Evolutionary conservation across 2,888 invertebrate species (phyloP), one percentile per base, ranked within the genome.

Genomic region (Ormia ochracea): DNA sequence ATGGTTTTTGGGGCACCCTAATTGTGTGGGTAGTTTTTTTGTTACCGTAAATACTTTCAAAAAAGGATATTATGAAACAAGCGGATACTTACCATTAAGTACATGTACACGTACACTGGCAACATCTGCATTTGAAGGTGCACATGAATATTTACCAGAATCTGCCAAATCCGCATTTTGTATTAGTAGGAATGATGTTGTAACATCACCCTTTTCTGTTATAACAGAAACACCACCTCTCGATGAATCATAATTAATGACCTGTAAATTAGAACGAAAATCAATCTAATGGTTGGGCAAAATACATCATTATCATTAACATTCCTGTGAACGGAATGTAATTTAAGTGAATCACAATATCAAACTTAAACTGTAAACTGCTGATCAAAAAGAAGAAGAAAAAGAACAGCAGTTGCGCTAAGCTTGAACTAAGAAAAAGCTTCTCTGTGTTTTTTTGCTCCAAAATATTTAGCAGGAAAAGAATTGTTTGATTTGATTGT

Each of bases 121-220:
- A 84, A 93, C 93, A 90, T 94, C 94, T 87, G 95, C 94, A 88
- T 94, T 95, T 87, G 94, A 94, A 84, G 95, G 95, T 85, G 93
- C 93, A 91, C 95, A 95, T 70, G 94, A 94, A 90, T 95, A 95
- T 89, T 94, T 94, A 84, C 95, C 95, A 70, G 94, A 94, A 91
- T 95, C 95, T 82, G 93, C 91, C 84, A 93, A 91, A 88, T 93
- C 92, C 83, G 94, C 95, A 88, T 94, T 92, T 89, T 94, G 94
- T 86, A 95, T 94, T 85, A 95, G 92, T 84, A 95, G 92, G 90
- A 93, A 94, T 87, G 94, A 94, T 85, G 94, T 94, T 84, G 95
- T 95, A 85, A 94, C 92, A 88, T 94, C 94, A 82, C 94, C 94
- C 90, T 95, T 95, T 89, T 94, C 94, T 78, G 94, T 94, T 89